These are phyloP conservation scores for Philereme vetulata DNA, from an alignment of 2,888 invertebrate species.

Conservation along the genomic window DNA sequence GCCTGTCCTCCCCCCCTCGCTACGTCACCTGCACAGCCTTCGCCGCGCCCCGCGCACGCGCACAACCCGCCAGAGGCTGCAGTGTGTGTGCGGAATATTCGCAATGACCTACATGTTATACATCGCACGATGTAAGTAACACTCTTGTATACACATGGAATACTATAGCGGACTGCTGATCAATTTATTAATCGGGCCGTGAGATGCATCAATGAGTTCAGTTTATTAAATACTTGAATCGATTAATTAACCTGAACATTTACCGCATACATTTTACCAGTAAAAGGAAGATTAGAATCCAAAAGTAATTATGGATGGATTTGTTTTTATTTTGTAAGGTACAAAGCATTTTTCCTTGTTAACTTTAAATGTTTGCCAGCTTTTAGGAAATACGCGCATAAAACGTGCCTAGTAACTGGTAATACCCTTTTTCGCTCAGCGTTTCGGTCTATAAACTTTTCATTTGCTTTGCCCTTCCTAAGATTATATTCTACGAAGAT, in stretches of 20 bases:
- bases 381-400: conserved; percentile 5
- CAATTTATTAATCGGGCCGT: conserved; percentile 7
- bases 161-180: background rate
- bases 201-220: conserved; percentile 1
- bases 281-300: too few species aligned
- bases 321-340: background rate
- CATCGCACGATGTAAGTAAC: background rate
- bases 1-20: conserved; percentile 40
- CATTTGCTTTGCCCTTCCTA: conserved; percentile 19
- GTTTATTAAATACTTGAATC: too few species aligned
- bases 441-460: conserved; percentile 20
- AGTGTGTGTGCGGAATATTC: conserved; percentile 27
- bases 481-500: conserved; percentile 10
- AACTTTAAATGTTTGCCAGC: conserved; percentile 2
- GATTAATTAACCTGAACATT: background rate
- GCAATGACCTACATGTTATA: conserved; percentile 26
- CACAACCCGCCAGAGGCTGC: conserved; percentile 17
- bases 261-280: background rate
- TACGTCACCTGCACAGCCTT: conserved; percentile 28
- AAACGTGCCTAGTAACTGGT: conserved; percentile 6
- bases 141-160: background rate
- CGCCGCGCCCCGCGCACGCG: conserved; percentile 29
- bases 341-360: conserved; percentile 3
- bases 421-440: conserved; percentile 4
- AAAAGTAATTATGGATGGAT: too few species aligned